Evolutionary conservation across 2,113 vertebrate species (phyloP), one percentile per base, ranked within the genome.

Genomic region (Caloenas nicobarica): DNA sequence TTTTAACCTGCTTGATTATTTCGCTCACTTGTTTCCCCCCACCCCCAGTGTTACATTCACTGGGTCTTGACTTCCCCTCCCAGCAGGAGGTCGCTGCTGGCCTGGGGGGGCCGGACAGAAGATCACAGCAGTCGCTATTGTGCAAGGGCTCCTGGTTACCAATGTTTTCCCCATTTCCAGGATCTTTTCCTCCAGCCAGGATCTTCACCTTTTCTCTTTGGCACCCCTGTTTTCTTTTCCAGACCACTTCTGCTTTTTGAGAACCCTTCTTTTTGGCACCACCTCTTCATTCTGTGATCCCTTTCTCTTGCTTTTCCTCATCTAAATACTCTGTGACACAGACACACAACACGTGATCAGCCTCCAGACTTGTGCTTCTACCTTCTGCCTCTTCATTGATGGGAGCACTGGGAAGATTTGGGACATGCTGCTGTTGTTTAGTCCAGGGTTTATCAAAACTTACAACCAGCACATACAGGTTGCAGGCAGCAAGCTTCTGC

Each of bases 81-180:
- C 61, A 72, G 73, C 60, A 48, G 33, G 25, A 33, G 60, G 24
- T 51, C 0, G 0, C 69, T 82, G 61, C 65, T 85, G 85, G 33
- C 23, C 57, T 68, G 65, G 29, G 33, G 33, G 18, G 17, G 6
- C 65, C 0, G 0, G n/a, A 33, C 65, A 91, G 81, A 58, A 66
- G 48, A 34, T 78, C 2, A 0, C 0, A 0, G 40, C 29, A 13
- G 25, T 46, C 62, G 19, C 14, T 22, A 0, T 57, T 2, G 2
- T 81, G 56, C 80, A 62, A 70, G 60, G 81, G 46, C 42, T 79
- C 11, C 29, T 4, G 1, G 50, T 80, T 69, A 33, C 26, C 53
- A n/a, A 10, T 68, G 38, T 48, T 89, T 87, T 11, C 25, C 16
- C 26, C 23, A 14, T 78, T 73, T 88, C 31, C 48, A 80, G 72